Conservation (phyloP, 2,888 invertebrate species). For the Leptopterna dolabrata region DNA sequence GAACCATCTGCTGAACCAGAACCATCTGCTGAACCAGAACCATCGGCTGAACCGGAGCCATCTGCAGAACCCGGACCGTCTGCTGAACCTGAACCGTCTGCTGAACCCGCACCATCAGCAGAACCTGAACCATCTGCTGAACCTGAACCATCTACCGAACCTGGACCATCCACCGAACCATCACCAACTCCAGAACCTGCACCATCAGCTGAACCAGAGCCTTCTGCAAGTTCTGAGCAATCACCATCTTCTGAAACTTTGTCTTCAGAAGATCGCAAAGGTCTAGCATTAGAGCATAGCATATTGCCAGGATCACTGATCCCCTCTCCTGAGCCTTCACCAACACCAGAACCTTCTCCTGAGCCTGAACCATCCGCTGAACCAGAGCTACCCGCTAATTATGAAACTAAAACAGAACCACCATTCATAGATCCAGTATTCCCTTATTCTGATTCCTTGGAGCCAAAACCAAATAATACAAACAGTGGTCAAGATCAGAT, state of each 20-base stretch:
- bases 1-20: conserved; percentile 63
- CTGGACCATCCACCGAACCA: conserved; percentile 58
- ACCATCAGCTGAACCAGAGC: conserved; percentile 62
- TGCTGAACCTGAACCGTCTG: conserved; percentile 60
- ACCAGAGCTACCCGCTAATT: conserved; percentile 64
- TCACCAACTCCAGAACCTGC: conserved; percentile 63
- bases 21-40: conserved; percentile 61
- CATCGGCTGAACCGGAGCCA: conserved; percentile 63
- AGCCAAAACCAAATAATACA: conserved; percentile 37
- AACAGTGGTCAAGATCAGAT: conserved; percentile 58
- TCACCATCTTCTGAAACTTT: conserved; percentile 61
- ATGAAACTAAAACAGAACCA: conserved; percentile 55
- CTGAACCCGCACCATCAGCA: conserved; percentile 57
- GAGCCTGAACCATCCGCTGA: conserved; percentile 62
- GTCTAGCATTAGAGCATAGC: conserved; percentile 33
- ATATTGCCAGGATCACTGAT: conserved; percentile 60
- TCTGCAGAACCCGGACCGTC: conserved; percentile 61
- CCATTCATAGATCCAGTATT: conserved; percentile 62
- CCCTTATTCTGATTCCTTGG: conserved; percentile 38
- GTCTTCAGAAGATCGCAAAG: conserved; percentile 39
- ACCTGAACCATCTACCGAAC: conserved; percentile 59
- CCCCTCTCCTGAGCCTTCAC: conserved; percentile 59
- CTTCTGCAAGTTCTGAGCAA: conserved; percentile 59
- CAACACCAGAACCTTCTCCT: conserved; percentile 60
- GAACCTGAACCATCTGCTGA: conserved; percentile 60